phyloP scores from a whole-genome alignment of 1,140 invertebrate species.

The Ostrea edulis region DNA sequence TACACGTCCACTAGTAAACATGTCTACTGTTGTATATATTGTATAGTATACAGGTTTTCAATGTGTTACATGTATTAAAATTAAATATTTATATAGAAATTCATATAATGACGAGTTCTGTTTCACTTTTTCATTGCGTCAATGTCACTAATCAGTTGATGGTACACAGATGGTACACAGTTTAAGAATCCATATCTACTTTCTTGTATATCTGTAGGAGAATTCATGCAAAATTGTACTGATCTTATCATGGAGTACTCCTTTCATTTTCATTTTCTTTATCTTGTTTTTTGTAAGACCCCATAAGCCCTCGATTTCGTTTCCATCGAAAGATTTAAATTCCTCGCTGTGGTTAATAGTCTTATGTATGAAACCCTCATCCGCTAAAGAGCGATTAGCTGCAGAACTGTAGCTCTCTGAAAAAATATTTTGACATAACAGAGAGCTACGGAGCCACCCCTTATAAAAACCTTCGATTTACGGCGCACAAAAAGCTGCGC shows the following conservation, averaged over 20 bases:
- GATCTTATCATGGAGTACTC: not conserved
- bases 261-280: conserved; percentile 49
- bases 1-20: no score
- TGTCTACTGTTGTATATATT: no score
- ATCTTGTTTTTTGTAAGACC: conserved; percentile 14
- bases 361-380: conserved; percentile 32
- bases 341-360: conserved; percentile 44
- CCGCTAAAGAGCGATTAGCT: not conserved
- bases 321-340: conserved; percentile 14
- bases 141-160: not conserved
- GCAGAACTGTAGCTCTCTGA: no score
- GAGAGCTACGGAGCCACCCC: no score
- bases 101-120: no score
- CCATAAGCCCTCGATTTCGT: conserved; percentile 42
- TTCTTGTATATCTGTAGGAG: not conserved
- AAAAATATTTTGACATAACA: no score
- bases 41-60: no score
- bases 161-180: not conserved
- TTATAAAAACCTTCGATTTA: no score
- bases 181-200: not conserved
- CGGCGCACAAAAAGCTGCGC: no score
- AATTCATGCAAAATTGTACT: not conserved
- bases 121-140: no score
- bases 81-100: no score
- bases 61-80: no score